A percentile compares a stretch with the other conserved stretches of the same genome.
These are phyloP conservation scores for Belonocnema kinseyi DNA, from an alignment of 1,140 invertebrate species.

Conservation along the genomic window DNA sequence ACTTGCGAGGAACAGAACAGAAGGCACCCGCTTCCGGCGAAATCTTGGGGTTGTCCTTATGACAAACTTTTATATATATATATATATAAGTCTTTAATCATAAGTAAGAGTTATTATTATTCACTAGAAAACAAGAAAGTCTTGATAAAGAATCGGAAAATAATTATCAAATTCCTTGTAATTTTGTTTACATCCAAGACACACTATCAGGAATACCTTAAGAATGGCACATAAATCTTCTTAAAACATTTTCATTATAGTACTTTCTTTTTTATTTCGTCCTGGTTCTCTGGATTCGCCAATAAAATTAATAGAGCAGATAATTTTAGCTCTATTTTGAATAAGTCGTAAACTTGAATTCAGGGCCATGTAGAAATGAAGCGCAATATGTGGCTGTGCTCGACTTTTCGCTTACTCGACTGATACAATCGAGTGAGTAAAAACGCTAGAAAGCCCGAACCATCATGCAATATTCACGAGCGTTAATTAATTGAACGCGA, in stretches of 20 bases:
- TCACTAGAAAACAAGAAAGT: no score
- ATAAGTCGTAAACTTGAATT: constrained; percentile 13
- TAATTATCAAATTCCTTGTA: not conserved
- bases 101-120: no score
- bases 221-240: constrained; percentile 1
- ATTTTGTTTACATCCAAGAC: not conserved
- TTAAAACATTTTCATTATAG: not conserved
- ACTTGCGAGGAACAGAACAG: no score
- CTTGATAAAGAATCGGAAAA: not conserved
- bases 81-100: no score
- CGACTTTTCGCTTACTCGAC: constrained; percentile 3
- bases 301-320: constrained; percentile 16
- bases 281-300: not conserved
- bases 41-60: no score
- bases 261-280: not conserved
- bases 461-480: constrained; percentile 30
- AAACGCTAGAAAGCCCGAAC: constrained; percentile 17
- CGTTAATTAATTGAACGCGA: constrained; percentile 31
- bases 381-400: not conserved
- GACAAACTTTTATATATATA: no score
- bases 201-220: no score
- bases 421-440: constrained; percentile 15
- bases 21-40: no score
- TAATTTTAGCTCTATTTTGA: not conserved
- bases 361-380: not conserved